Conservation (phyloP, 2,888 invertebrate genomes). For the Pachycephus smyrnensis region DNA sequence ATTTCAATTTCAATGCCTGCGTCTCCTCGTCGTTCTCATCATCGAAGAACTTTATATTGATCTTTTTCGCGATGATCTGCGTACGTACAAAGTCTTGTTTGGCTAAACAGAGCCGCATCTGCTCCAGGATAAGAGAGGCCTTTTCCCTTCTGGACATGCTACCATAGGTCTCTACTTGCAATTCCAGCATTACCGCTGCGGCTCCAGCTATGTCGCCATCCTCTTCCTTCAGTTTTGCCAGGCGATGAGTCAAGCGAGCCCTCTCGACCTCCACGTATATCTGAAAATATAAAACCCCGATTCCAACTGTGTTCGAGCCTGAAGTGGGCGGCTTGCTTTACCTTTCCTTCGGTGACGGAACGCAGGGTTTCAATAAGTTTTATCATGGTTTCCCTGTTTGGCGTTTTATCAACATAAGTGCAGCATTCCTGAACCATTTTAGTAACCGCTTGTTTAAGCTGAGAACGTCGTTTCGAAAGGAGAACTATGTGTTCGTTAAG, state of each 20-base stretch:
- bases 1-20: constrained; percentile 77
- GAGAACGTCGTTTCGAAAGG: constrained; percentile 93
- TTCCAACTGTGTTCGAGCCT: not conserved
- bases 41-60: constrained; percentile 96
- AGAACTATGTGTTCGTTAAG: constrained; percentile 94
- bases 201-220: constrained; percentile 90
- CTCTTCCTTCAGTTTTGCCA: constrained; percentile 87
- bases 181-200: constrained; percentile 93
- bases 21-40: constrained; percentile 73
- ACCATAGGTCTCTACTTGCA: constrained; percentile 98
- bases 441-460: constrained; percentile 96
- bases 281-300: constrained; percentile 59
- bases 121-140: constrained; percentile 96
- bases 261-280: constrained; percentile 99
- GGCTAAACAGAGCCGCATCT: constrained; percentile 96
- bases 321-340: constrained; percentile 47
- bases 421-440: constrained; percentile 98
- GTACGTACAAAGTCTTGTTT: constrained; percentile 97
- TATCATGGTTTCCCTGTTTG: constrained; percentile 89
- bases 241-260: constrained; percentile 91
- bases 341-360: constrained; percentile 96
- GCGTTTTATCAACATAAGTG: constrained; percentile 91
- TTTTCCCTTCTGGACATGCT: constrained; percentile 99
- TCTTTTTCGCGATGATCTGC: constrained; percentile 99
- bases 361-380: constrained; percentile 96